These are phyloP conservation scores for Limnephilus auricula DNA, from an alignment of 2,888 invertebrate genomes.

Conservation along the genomic window DNA sequence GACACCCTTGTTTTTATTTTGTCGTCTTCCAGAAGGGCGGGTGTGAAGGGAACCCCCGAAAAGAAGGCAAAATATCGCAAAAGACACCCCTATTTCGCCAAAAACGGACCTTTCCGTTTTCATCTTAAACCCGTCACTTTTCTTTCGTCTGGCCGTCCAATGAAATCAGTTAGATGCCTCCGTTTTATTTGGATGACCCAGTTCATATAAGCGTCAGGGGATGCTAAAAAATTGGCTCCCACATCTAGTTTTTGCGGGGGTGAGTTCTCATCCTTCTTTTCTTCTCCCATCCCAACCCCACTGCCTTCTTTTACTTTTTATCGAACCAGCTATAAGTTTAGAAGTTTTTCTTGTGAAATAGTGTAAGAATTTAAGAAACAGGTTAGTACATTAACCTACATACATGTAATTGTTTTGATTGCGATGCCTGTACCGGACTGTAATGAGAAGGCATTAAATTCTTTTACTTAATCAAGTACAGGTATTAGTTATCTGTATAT, in stretches of 20 bases:
- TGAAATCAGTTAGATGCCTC: slow-evolving; percentile 53
- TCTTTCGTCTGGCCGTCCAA: slow-evolving; percentile 18
- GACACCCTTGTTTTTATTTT: slow-evolving; percentile 57
- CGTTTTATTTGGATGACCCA: slow-evolving; percentile 61
- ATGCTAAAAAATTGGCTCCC: slow-evolving; percentile 63
- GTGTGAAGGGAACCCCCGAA: neutral
- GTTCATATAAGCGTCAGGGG: slow-evolving; percentile 59
- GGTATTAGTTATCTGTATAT: no score
- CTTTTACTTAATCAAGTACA: neutral
- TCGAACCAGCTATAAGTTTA: slow-evolving; percentile 61
- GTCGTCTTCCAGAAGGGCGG: slow-evolving; percentile 34
- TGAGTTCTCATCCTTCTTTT: slow-evolving; percentile 40
- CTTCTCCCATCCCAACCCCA: neutral
- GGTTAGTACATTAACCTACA: no score
- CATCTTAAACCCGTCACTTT: slow-evolving; percentile 33
- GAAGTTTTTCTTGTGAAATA: slow-evolving; percentile 9
- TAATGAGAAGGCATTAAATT: neutral
- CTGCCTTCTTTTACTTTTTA: slow-evolving; percentile 43
- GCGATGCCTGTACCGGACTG: neutral
- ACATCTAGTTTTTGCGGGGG: slow-evolving; percentile 58
- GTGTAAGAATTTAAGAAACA: neutral
- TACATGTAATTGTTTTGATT: neutral
- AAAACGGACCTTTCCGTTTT: slow-evolving; percentile 34
- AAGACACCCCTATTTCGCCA: slow-evolving; percentile 31
- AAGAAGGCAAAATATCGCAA: neutral